Conservation (phyloP, 1,140 invertebrate species). For the Hylaeus volcanicus region DNA sequence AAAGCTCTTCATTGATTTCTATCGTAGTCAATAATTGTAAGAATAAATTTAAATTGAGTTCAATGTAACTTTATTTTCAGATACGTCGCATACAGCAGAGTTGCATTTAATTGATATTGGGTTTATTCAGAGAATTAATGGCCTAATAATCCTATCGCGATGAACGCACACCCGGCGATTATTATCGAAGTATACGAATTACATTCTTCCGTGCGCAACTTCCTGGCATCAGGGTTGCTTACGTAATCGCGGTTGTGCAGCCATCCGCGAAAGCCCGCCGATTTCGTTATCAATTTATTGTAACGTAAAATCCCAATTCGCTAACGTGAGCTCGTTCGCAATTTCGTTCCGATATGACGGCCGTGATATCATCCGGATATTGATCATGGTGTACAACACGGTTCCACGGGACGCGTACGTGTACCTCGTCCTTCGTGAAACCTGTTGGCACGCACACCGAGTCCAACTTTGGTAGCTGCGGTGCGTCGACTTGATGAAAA, state of each 20-base stretch:
- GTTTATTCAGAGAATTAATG: neutral
- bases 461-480: too few relatives aligned
- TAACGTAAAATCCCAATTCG: conserved; percentile 65
- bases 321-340: conserved; percentile 55
- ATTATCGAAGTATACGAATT: conserved; percentile 5
- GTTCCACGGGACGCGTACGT: conserved; percentile 4
- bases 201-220: conserved; percentile 27
- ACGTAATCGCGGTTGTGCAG: conserved; percentile 44
- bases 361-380: conserved; percentile 60
- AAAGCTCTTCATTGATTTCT: too few relatives aligned
- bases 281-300: conserved; percentile 65
- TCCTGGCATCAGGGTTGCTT: conserved; percentile 27
- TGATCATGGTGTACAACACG: conserved; percentile 54
- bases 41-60: too few relatives aligned
- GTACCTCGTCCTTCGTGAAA: conserved; percentile 4
- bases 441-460: conserved; percentile 11
- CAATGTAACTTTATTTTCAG: too few relatives aligned
- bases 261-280: conserved; percentile 31
- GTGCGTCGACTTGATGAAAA: too few relatives aligned
- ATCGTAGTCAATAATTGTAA: too few relatives aligned
- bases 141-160: neutral
- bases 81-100: too few relatives aligned
- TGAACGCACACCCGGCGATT: neutral
- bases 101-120: neutral
- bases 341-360: conserved; percentile 60